These are phyloP conservation scores for Lophura nycthemera DNA, from an alignment of 2,113 vertebrate genomes.

Conservation along the genomic window DNA sequence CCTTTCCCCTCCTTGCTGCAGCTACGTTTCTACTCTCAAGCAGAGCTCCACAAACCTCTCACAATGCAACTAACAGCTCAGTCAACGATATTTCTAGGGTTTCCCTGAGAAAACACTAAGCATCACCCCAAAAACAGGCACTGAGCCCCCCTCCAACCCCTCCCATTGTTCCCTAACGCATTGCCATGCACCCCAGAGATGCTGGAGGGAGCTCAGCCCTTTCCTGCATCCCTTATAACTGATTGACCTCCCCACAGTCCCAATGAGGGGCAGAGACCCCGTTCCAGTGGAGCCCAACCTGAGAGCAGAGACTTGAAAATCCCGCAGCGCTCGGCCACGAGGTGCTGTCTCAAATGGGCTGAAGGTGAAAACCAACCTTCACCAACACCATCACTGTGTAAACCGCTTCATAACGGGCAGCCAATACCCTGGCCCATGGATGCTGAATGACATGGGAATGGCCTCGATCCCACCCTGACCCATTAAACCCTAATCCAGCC, in stretches of 20 bases:
- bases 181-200: neutral
- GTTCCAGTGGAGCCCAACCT: neutral
- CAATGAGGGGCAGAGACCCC: neutral
- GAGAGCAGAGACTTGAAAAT: neutral
- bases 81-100: accelerated
- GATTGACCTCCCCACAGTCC: neutral
- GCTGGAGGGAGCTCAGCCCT: neutral
- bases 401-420: neutral
- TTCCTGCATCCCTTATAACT: neutral
- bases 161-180: neutral
- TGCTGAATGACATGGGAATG: accelerated
- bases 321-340: accelerated
- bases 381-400: accelerated
- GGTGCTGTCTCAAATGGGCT: accelerated
- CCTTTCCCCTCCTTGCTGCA: neutral
- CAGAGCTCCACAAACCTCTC: neutral
- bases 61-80: neutral
- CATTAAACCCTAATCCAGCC: neutral
- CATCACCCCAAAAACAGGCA: accelerated
- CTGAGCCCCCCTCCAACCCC: neutral
- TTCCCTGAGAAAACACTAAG: neutral
- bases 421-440: accelerated
- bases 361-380: neutral
- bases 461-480: neutral
- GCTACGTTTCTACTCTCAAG: neutral